phyloP scores from a whole-genome alignment of 2,888 invertebrate genomes.

The Volucella bombylans region DNA sequence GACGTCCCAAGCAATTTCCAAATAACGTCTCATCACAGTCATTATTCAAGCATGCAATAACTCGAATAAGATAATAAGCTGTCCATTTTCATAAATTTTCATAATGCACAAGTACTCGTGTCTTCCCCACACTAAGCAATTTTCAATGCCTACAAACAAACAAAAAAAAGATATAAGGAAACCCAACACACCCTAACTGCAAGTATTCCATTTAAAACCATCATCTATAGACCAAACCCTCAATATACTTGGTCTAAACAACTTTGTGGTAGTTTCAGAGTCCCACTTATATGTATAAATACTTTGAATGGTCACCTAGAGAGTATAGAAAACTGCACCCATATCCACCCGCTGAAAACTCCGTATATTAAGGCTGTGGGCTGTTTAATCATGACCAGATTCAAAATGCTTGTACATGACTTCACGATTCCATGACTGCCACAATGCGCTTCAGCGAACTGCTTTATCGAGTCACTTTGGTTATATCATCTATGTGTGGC shows the following conservation, averaged over 20 bases:
- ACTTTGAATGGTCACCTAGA: slow-evolving; percentile 20
- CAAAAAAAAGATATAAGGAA: neutral
- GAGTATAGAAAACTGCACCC: slow-evolving; percentile 41
- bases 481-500: slow-evolving; percentile 11
- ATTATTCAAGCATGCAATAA: slow-evolving; percentile 27
- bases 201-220: neutral
- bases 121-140: neutral
- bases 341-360: slow-evolving; percentile 29
- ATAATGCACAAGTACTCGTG: slow-evolving; percentile 10
- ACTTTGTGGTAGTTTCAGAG: neutral
- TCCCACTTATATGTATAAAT: slow-evolving; percentile 1
- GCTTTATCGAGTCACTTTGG: neutral
- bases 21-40: slow-evolving; percentile 20
- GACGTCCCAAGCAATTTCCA: neutral
- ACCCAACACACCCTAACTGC: neutral
- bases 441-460: slow-evolving; percentile 38
- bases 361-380: slow-evolving; percentile 22
- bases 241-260: too few relatives aligned
- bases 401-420: slow-evolving; percentile 20
- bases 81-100: slow-evolving; percentile 28
- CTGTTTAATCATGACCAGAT: slow-evolving; percentile 61
- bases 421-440: slow-evolving; percentile 22
- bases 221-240: too few relatives aligned
- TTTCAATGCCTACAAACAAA: neutral
- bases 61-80: slow-evolving; percentile 30